Evolutionary conservation across 2,888 invertebrate genomes (phyloP).

Genomic region (Ceramica pisi): DNA sequence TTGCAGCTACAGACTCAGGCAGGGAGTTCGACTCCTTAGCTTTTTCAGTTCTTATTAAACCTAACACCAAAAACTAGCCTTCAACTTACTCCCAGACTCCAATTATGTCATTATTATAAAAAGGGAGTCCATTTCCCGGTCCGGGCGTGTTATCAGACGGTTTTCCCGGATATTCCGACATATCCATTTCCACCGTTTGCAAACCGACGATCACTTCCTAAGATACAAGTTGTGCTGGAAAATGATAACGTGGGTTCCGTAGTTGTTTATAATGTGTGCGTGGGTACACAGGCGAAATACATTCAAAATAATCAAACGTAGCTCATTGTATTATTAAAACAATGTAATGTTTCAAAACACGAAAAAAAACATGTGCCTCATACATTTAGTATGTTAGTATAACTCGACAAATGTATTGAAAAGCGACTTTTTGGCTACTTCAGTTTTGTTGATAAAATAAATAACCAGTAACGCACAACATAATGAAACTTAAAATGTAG

Average conservation of each 20-base stretch:
- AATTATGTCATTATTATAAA: slow-evolving; percentile 7
- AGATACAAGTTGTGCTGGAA: slow-evolving; percentile 24
- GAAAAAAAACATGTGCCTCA: no score
- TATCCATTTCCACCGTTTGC: slow-evolving; percentile 67
- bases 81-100: neutral
- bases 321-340: neutral
- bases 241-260: slow-evolving; percentile 34
- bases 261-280: neutral
- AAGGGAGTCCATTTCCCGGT: slow-evolving; percentile 16
- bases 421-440: no score
- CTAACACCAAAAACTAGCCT: neutral
- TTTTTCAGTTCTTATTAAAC: neutral
- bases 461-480: no score
- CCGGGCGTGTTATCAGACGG: slow-evolving; percentile 57
- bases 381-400: no score
- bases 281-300: no score
- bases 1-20: no score
- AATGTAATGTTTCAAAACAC: neutral
- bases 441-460: no score
- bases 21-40: no score
- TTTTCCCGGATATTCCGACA: slow-evolving; percentile 70
- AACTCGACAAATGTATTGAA: no score
- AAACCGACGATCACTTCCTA: slow-evolving; percentile 61
- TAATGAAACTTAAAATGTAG: no score
- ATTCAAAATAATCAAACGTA: no score